Evolutionary conservation across 2,888 invertebrate species (phyloP).

Genomic region (Megalurothrips usitatus): DNA sequence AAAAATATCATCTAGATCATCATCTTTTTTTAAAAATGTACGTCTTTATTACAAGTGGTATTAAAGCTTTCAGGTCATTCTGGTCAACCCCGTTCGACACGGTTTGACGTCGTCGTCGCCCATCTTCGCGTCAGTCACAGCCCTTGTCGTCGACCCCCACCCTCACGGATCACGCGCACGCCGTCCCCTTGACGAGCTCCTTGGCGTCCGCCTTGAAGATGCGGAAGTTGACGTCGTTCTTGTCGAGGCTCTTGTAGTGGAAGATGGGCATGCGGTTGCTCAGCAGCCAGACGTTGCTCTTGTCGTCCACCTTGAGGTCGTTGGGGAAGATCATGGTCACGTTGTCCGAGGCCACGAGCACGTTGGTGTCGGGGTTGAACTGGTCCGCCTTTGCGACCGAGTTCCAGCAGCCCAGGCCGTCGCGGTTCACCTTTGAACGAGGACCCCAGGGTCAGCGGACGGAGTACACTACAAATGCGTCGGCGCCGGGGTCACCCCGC

Average conservation of each 20-base stretch:
- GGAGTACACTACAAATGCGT: too few species aligned
- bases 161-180: conserved; percentile 55
- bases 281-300: conserved; percentile 67
- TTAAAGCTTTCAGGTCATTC: neutral
- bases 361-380: conserved; percentile 59
- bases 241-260: conserved; percentile 60
- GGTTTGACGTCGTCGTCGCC: too few species aligned
- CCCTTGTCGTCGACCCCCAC: neutral
- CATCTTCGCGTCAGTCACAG: neutral
- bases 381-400: conserved; percentile 54
- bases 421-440: conserved; percentile 57
- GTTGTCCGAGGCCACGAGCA: conserved; percentile 57
- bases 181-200: conserved; percentile 60
- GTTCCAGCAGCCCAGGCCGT: conserved; percentile 78
- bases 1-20: neutral
- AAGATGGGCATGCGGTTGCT: conserved; percentile 71
- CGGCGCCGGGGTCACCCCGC: too few species aligned
- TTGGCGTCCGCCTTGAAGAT: conserved; percentile 62
- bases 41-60: neutral
- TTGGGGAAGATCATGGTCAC: conserved; percentile 72
- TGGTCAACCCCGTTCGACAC: neutral
- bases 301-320: conserved; percentile 71
- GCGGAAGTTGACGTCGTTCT: conserved; percentile 65
- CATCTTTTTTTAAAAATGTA: neutral
- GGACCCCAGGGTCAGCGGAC: too few species aligned